These are phyloP conservation scores for Linyphia triangularis DNA, from an alignment of 2,888 invertebrate species.

Conservation along the genomic window DNA sequence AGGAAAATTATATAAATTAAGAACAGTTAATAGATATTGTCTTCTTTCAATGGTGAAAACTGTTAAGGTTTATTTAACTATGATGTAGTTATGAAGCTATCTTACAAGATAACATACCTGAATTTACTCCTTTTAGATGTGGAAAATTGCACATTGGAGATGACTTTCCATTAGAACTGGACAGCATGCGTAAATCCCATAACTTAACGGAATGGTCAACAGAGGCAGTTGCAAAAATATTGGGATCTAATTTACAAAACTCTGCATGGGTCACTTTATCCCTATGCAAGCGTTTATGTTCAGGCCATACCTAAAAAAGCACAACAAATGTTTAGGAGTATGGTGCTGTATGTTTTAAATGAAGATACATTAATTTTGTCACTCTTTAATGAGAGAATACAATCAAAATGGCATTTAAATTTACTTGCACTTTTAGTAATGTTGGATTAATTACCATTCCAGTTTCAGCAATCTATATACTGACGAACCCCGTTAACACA, in stretches of 20 bases:
- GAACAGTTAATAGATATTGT: too few relatives aligned
- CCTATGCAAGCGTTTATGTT: constrained; percentile 44
- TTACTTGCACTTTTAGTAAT: too few relatives aligned
- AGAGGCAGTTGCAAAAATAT: constrained; percentile 62
- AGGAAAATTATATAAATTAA: too few relatives aligned
- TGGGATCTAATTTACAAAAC: constrained; percentile 50
- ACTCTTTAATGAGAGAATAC: too few relatives aligned
- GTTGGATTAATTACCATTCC: too few relatives aligned
- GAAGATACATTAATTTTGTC: too few relatives aligned
- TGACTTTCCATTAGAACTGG: constrained; percentile 73
- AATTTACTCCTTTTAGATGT: constrained; percentile 54
- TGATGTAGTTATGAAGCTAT: neutral
- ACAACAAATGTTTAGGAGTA: too few relatives aligned
- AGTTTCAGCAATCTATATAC: too few relatives aligned
- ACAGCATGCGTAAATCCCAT: constrained; percentile 78
- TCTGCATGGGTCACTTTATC: constrained; percentile 58
- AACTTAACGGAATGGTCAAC: constrained; percentile 77
- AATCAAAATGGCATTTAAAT: too few relatives aligned
- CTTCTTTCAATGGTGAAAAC: too few relatives aligned
- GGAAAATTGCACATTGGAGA: constrained; percentile 24
- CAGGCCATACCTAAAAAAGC: constrained; percentile 11
- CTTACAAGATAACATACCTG: constrained; percentile 24
- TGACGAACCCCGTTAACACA: too few relatives aligned
- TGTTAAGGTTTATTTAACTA: neutral
- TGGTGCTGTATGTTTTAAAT: neutral